phyloP scores from a whole-genome alignment of 2,888 invertebrate genomes.

The Lutraria lutraria region DNA sequence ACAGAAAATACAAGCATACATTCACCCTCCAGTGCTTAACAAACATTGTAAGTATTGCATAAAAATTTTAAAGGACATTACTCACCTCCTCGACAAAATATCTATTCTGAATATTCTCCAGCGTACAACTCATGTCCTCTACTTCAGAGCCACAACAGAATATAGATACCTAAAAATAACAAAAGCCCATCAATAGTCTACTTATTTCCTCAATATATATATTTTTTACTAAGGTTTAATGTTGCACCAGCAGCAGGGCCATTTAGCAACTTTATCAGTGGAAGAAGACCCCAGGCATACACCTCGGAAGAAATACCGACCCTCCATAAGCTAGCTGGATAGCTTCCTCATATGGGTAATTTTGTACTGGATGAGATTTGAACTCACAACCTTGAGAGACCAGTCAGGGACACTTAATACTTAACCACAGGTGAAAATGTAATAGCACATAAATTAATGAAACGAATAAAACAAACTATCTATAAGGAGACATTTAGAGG shows the following conservation, averaged over 20 bases:
- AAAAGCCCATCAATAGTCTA: neutral
- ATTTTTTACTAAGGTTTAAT: neutral
- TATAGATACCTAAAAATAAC: constrained; percentile 65
- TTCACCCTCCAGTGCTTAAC: neutral
- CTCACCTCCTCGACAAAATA: constrained; percentile 75
- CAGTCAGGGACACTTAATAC: too few species aligned
- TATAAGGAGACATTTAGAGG: too few species aligned
- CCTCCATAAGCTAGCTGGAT: neutral
- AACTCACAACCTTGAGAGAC: too few species aligned
- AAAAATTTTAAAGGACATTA: neutral
- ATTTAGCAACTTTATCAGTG: neutral
- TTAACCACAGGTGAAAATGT: too few species aligned
- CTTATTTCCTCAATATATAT: neutral
- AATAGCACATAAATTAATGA: too few species aligned
- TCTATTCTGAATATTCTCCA: constrained; percentile 74
- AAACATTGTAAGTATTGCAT: neutral
- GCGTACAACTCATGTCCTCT: constrained; percentile 69
- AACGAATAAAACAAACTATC: too few species aligned
- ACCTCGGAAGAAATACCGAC: neutral
- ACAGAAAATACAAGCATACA: neutral
- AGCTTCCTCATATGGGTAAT: neutral
- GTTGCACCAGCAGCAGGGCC: neutral
- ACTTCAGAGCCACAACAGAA: constrained; percentile 65
- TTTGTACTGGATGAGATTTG: too few species aligned
- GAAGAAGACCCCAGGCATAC: neutral